A percentile compares a stretch with the other conserved stretches of the same genome.
phyloP scores from a whole-genome alignment of 2,113 vertebrate genomes.

The Sylvietta virens region DNA sequence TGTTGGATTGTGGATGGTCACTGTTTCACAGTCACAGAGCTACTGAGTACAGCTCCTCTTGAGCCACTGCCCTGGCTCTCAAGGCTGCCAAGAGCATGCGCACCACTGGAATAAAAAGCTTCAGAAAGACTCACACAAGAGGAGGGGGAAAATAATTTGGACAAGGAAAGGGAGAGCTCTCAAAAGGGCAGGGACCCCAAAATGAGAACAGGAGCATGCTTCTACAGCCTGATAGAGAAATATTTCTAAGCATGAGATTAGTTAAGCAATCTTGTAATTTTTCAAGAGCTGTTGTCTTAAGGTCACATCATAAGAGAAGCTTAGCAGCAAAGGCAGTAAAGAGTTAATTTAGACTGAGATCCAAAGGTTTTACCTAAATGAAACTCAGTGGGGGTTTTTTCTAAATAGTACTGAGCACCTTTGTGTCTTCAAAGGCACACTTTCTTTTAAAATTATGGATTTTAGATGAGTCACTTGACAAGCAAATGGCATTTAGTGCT shows the following conservation, averaged over 20 bases:
- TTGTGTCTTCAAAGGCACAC: background rate
- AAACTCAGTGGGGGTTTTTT: background rate
- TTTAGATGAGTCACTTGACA: conserved; percentile 1
- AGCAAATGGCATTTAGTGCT: background rate
- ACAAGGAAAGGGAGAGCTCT: background rate
- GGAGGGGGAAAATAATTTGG: background rate
- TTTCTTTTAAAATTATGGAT: background rate
- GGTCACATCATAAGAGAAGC: background rate
- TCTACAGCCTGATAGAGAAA: background rate
- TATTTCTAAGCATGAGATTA: background rate
- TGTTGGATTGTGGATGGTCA: background rate
- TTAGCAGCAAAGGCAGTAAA: background rate
- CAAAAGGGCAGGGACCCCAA: background rate
- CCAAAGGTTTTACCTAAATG: background rate
- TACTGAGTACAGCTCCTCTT: background rate
- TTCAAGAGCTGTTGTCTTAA: background rate
- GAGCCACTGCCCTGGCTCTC: background rate
- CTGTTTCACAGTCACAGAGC: background rate
- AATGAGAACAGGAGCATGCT: background rate
- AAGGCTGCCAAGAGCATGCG: background rate
- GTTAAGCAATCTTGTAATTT: background rate
- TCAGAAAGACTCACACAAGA: background rate
- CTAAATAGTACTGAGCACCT: background rate
- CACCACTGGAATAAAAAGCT: background rate
- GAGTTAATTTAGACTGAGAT: background rate